Base-by-base conservation (phyloP, 2,797 vertebrate species). In the Anabas testudineus region DNA sequence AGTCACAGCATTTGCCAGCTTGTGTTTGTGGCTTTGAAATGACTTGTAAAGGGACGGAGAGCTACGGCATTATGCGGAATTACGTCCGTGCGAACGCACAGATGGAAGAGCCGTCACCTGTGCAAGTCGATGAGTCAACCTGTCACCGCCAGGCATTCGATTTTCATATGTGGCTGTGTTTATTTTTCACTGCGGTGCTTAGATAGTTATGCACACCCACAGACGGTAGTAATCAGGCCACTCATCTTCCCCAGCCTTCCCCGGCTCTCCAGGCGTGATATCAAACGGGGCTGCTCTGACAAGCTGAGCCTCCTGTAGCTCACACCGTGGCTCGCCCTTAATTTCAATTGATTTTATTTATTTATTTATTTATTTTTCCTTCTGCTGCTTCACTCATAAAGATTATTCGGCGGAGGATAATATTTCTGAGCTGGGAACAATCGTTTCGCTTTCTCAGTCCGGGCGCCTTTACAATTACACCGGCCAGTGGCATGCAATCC, bases 321-420 rank as follows among this genome's bases (percentile, higher is more conserved):
- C 82, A 80, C 73, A 66, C 81, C 22, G n/a, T 10, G 45, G 56
- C 84, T 75, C n/a, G 51, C 67, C 65, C 88, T 83, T 88, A 86
- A 88, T 91, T 89, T 84, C 87, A 90, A 85, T 87, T 67, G 81
- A 87, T 90, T 90, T 88, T 78, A 74, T 81, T 79, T 80, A 60
- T 32, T 30, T 47, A 8, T 36, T 12, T 36, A 12, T 36, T 24
- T 24, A 15, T 14, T 39, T 15, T 14, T 57, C 19, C 43, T 10
- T 9, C 43, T 39, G n/a, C 71, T 42, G 67, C 57, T 54, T 53
- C 26, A 43, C 74, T 88, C 77, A 52, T 85, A 74, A 83, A 73
- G 79, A 88, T 80, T 89, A 78, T 76, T 59, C 1, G 46, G 62
- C 39, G 30, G 76, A 80, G 87, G 74, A 89, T 87, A 80, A 91